Percentiles rank a stretch among this genome's conserved stretches.
Conservation (phyloP, 2,797 vertebrate species). For the Esox lucius region DNA sequence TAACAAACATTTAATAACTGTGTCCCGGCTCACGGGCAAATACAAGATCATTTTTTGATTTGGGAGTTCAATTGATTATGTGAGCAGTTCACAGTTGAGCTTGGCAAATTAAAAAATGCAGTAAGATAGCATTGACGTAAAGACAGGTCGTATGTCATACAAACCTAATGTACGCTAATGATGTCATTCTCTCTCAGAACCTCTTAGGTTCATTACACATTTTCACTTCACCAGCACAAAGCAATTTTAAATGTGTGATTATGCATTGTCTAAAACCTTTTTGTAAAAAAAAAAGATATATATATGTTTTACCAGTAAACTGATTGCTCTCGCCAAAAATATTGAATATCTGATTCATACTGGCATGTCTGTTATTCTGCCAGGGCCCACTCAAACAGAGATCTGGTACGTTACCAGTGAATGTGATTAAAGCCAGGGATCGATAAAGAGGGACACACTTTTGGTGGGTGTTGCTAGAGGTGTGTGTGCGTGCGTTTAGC, state of each 20-base stretch:
- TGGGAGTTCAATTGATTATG: no score
- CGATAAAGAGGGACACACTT: conserved; percentile 58
- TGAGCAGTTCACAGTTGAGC: no score
- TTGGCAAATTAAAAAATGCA: no score
- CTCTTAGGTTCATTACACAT: not conserved
- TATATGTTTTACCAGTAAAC: no score
- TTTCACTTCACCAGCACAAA: not conserved
- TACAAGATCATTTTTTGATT: no score
- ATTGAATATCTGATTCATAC: not conserved
- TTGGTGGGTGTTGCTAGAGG: conserved; percentile 61
- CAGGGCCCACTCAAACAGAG: not conserved
- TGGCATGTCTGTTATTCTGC: not conserved
- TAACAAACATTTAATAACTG: no score
- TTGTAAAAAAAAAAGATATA: no score
- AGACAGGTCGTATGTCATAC: no score
- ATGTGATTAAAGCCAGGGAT: conserved; percentile 69
- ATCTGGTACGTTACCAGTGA: conserved; percentile 40
- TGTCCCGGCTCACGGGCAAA: no score
- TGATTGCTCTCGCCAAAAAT: not conserved
- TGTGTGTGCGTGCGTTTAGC: conserved; percentile 19
- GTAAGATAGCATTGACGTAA: no score
- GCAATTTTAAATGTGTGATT: not conserved
- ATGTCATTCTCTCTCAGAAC: not conserved
- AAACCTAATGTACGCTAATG: not conserved
- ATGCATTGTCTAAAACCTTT: no score